Base-by-base conservation (phyloP, 2,113 vertebrate genomes). In the Pyxicephalus adspersus region DNA sequence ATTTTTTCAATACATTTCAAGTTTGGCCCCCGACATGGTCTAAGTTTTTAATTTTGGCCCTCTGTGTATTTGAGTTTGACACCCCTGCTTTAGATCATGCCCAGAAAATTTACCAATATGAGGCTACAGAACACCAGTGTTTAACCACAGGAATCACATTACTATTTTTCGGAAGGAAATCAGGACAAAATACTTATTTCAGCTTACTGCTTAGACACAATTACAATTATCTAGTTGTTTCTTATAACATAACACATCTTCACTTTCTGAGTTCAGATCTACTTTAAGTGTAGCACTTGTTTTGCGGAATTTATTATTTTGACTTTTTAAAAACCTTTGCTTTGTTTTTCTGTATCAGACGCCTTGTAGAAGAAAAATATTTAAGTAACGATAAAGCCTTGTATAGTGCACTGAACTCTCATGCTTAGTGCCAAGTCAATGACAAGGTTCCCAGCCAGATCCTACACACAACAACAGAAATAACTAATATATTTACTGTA, bases 381-480 rank as follows among this genome's bases (percentile, higher is more conserved):
- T 68, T 26, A 68, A 60, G 77, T 61, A 50, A 60, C 28, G 77
- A 80, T 80, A 80, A 51, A 51, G 25, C 61, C 54, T 61, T 61
- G 66, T 29, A 29, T 61, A 51, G 23, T 8, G 13, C 65, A 23
- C 20, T 65, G 57, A 60, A 26, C 55, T 68, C 76, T 68, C 76
- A 68, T 79, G 64, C 52, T 23, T 54, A 17, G 52, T 68, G 76
- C 76, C 76, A 79, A 79, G 64, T 67, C 23, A 6, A 45, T 79
- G 64, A 58, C 76, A 68, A 23, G 3, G 58, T 79, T 79, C 76
- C 76, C 64, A 58, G 29, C 64, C 57, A 67, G 51, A 68, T 66
- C 52, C 50, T 51, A 79, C 64, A 50, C 50, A 57, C 64, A 68
- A 57, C 76, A 54, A 68, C 76, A 68, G 64, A 79, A 79, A 79